Evolutionary conservation across 2,888 invertebrate genomes (phyloP).

Genomic region (Drosophila fulvimacula): DNA sequence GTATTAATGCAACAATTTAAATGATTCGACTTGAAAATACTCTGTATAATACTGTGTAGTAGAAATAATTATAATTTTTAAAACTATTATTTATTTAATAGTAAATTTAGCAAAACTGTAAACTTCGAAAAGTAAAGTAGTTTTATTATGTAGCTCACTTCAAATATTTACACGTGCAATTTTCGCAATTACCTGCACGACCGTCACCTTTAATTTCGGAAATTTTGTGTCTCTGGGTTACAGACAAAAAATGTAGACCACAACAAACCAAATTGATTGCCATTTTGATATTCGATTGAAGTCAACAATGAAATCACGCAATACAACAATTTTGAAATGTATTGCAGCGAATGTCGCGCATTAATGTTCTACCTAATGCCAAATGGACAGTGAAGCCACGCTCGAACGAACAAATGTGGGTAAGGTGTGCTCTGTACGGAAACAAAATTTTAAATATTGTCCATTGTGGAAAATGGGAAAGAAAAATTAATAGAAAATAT

Average conservation of each 20-base stretch:
- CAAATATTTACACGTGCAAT: neutral
- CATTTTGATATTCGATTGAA: slow-evolving; percentile 59
- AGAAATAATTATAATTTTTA: too few species aligned
- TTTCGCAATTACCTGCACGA: neutral
- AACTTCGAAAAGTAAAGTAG: neutral
- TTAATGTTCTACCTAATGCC: slow-evolving; percentile 8
- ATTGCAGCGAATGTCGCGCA: slow-evolving; percentile 24
- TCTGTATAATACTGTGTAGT: too few species aligned
- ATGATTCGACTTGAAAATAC: neutral
- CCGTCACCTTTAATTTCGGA: neutral
- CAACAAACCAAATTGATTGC: slow-evolving; percentile 54
- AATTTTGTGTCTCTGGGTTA: neutral
- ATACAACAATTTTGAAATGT: slow-evolving; percentile 60
- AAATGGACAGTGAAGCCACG: slow-evolving; percentile 12
- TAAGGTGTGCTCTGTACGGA: neutral
- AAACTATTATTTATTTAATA: too few species aligned
- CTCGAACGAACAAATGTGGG: neutral
- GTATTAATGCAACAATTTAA: neutral
- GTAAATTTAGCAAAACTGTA: too few species aligned
- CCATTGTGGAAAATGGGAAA: too few species aligned
- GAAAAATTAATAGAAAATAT: too few species aligned
- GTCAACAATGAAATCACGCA: slow-evolving; percentile 68
- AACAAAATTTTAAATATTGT: too few species aligned
- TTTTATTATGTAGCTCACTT: neutral
- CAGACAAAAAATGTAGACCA: slow-evolving; percentile 19